Conservation (phyloP, 2,888 invertebrate species). For the Villa cingulata region DNA sequence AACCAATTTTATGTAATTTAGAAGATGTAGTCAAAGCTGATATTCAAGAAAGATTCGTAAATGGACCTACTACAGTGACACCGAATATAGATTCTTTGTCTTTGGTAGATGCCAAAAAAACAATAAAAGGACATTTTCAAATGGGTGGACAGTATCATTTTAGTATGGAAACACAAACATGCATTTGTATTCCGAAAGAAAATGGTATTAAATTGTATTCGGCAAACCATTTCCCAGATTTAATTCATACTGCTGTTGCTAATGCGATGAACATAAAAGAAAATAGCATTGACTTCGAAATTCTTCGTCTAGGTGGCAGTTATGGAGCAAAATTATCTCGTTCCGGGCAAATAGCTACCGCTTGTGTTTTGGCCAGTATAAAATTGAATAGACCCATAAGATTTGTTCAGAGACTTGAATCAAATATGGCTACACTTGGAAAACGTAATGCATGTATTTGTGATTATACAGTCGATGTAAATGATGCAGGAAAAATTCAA, state of each 20-base stretch:
- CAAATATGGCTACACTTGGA: slow-evolving; percentile 56
- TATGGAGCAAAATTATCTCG: slow-evolving; percentile 62
- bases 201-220: slow-evolving; percentile 50
- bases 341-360: slow-evolving; percentile 42
- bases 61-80: too few relatives aligned
- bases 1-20: slow-evolving; percentile 15
- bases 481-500: slow-evolving; percentile 51
- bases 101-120: slow-evolving; percentile 4
- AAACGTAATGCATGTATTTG: slow-evolving; percentile 47
- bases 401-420: slow-evolving; percentile 54
- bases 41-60: slow-evolving; percentile 22
- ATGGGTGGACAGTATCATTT: slow-evolving; percentile 52
- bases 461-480: slow-evolving; percentile 52
- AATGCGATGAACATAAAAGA: slow-evolving; percentile 40
- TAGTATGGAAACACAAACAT: slow-evolving; percentile 53
- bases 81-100: neutral
- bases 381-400: slow-evolving; percentile 48
- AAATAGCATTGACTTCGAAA: slow-evolving; percentile 21
- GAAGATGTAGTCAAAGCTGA: neutral
- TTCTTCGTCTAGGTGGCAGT: slow-evolving; percentile 47
- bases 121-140: slow-evolving; percentile 40
- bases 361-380: slow-evolving; percentile 55
- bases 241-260: slow-evolving; percentile 42
- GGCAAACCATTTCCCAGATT: slow-evolving; percentile 45
- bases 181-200: slow-evolving; percentile 48